Conservation (phyloP, 2,888 invertebrate species). For the Tenthredo mesomela region DNA sequence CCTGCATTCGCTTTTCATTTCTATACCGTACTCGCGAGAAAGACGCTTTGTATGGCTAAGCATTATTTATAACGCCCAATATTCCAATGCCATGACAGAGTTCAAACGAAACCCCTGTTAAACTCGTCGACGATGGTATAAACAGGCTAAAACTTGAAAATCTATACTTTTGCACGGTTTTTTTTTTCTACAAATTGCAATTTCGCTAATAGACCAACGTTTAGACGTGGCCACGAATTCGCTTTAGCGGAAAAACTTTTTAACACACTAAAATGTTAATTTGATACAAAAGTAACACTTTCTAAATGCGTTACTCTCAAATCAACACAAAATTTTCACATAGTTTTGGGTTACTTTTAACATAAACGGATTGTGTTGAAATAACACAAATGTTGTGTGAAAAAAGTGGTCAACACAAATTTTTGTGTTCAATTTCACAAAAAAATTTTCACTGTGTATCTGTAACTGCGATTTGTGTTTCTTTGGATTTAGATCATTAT, state of each 20-base stretch:
- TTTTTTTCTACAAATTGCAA: neutral
- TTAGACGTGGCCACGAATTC: neutral
- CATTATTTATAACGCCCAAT: slow-evolving; percentile 65
- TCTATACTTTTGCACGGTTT: neutral
- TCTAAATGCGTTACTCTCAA: no score
- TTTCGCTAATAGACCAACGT: neutral
- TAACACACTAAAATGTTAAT: no score
- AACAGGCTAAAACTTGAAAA: neutral
- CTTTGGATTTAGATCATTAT: no score
- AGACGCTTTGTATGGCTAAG: slow-evolving; percentile 59
- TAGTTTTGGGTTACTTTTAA: no score
- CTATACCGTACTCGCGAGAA: slow-evolving; percentile 14
- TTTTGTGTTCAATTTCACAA: no score
- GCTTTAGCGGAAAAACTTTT: neutral
- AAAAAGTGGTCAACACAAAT: no score
- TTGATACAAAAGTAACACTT: no score
- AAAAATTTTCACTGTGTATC: no score
- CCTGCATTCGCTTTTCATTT: slow-evolving; percentile 23
- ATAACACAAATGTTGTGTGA: no score
- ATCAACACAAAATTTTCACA: no score
- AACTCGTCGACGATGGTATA: neutral
- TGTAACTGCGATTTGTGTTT: no score
- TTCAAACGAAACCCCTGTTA: neutral
- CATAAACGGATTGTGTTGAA: no score
- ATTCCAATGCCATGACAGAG: neutral